Evolutionary conservation across 2,888 invertebrate genomes (phyloP), one percentile per base, ranked within the genome.

Genomic region (Microplitis manilae): DNA sequence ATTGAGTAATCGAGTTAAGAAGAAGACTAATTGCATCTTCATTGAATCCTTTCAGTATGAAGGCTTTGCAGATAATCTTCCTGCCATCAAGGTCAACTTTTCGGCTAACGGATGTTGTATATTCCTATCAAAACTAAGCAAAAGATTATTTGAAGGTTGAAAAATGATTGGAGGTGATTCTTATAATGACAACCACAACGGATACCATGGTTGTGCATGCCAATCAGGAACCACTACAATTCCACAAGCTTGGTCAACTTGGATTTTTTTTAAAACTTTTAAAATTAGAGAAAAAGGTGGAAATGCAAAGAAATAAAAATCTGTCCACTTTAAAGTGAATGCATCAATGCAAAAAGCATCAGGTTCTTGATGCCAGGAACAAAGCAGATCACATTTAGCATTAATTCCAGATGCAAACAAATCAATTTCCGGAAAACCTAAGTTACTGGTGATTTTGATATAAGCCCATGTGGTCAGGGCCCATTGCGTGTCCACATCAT

Each of bases 181-280:
- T 6, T 40, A 15, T 6, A 61, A 20, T 30, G 30, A 39, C 15
- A 20, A 75, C 64, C 64, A 79, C 78, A 30, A 77, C 38, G 80
- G 77, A 50, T 75, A 80, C 77, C 78, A 80, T 1, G 80, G 77
- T 67, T 79, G 79, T 2, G 71, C 20, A 1, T 20, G 64, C 74
- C 78, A 80, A 5, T 38, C n/a, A 9, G 79, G 80, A 0, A 71
- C 79, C 2, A 79, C 79, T 13, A 80, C 1, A 15, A 76, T 75
- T 15, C 79, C 77, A 1, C 9, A 5, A 13, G 78, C 77, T 67
- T 65, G 41, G 30, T 80, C 77, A 1, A 38, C 40, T 9, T 75
- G 50, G n/a, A 77, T 77, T 65, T 80, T 80, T 41, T 67, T 50
- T 8, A 76, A 59, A 5, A 40, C 60, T 68, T 30, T 70, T 6